Base-by-base conservation (phyloP, 2,888 invertebrate species). In the Ischnura elegans region DNA sequence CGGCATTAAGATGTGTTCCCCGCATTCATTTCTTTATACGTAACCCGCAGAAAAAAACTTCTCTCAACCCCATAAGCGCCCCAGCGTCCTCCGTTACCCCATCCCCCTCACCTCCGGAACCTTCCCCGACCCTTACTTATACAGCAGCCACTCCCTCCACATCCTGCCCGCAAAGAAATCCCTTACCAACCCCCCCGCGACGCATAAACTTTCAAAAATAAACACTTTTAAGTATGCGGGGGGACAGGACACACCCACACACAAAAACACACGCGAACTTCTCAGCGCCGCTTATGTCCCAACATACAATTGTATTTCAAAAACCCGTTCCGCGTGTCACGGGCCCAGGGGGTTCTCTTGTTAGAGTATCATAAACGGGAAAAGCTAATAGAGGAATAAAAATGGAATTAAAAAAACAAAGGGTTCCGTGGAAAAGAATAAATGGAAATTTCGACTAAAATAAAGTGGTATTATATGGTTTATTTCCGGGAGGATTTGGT, bases 331-430 rank as follows among this genome's bases (percentile, higher is more conserved):
- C 90, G 21, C 90, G n/a, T 55, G 36, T 36, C 36, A 42, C 45
- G 36, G 36, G 36, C 19, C 13, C n/a, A n/a, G n/a, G n/a, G 1
- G 46, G n/a, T 42, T 55, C 42, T 61, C 55, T 90, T 61, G 90
- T 90, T 90, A 61, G 66, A 90, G 90, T 21, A 61, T 90, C 90
- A 66, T 90, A 90, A 90, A 90, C 55, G 25, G 42, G 42, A 66
- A 61, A 90, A 43, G 43, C 61, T 61, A 66, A 90, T 43, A 66
- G 90, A 66, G 66, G 90, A 90, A 90, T 90, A 66, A 90, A 76
- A 66, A 43, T 61, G 16, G 90, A 43, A 90, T 90, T 90, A 13
- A 76, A 76, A n/a, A 76, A 76, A 36, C 29, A 36, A 13, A 76
- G 76, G 76, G 13, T 76, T 13, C 76, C 76, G 1, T 13, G 16